These are phyloP conservation scores for Uropetala carovei DNA, from an alignment of 2,888 invertebrate species.

Conservation along the genomic window DNA sequence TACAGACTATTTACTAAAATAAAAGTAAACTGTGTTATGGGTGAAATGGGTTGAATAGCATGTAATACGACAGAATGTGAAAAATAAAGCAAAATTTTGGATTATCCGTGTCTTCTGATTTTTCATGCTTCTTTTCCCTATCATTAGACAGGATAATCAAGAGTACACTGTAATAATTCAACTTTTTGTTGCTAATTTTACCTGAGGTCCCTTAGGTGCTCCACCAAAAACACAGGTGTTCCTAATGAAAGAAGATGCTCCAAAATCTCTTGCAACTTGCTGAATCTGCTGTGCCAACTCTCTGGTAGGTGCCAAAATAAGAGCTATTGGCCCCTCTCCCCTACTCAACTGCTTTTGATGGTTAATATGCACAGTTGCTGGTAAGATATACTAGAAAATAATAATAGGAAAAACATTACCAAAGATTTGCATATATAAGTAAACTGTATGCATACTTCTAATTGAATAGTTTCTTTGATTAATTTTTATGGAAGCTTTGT, in stretches of 20 bases:
- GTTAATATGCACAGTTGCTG: constrained; percentile 96
- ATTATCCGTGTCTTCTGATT: no score
- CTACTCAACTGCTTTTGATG: constrained; percentile 89
- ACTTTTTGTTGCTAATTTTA: constrained; percentile 74
- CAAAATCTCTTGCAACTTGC: constrained; percentile 95
- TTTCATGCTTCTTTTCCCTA: no score
- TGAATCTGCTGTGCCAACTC: constrained; percentile 96
- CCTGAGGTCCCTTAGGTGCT: constrained; percentile 96
- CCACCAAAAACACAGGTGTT: constrained; percentile 99
- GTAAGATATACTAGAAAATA: constrained; percentile 84
- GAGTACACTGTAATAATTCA: no score
- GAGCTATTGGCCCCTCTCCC: constrained; percentile 96
- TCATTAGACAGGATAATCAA: no score
- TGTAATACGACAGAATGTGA: no score
- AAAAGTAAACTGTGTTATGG: no score
- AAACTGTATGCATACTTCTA: no score
- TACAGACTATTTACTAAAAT: no score
- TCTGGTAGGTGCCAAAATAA: constrained; percentile 95
- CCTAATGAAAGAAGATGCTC: constrained; percentile 88
- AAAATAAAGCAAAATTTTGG: no score
- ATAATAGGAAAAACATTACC: background rate
- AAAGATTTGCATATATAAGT: background rate
- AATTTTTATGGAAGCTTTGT: no score
- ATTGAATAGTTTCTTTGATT: no score
- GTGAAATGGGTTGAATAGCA: no score